A percentile compares a stretch with the other conserved stretches of the same genome.
These are phyloP conservation scores for Argyra leucocephala DNA, from an alignment of 2,888 invertebrate species.

Conservation along the genomic window DNA sequence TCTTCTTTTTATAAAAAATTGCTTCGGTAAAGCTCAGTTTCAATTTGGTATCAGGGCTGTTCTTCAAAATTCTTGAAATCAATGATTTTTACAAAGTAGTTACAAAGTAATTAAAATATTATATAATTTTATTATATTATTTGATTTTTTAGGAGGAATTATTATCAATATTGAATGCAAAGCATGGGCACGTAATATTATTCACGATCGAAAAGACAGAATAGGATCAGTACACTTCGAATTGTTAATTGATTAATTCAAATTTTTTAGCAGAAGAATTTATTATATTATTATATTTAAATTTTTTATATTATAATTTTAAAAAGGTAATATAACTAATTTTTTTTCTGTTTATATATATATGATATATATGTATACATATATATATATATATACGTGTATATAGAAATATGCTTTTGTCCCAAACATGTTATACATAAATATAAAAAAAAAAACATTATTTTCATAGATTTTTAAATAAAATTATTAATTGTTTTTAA, in stretches of 20 bases:
- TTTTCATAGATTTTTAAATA: no score
- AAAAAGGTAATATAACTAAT: background rate
- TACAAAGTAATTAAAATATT: background rate
- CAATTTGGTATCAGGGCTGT: no score
- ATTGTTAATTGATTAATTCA: constrained; percentile 50
- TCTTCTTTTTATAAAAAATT: no score
- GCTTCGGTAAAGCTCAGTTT: no score
- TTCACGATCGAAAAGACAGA: constrained; percentile 57
- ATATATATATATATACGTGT: no score
- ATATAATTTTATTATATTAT: constrained; percentile 20
- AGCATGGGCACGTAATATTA: constrained; percentile 60
- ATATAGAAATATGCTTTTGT: background rate
- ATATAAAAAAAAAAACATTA: no score
- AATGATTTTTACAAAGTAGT: background rate
- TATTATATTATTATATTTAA: no score
- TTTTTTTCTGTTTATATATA: background rate
- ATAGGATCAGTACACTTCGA: constrained; percentile 66
- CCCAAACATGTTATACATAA: no score
- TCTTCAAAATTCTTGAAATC: no score
- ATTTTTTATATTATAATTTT: constrained; percentile 1
- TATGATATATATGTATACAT: no score
- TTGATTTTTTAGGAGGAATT: constrained; percentile 48
- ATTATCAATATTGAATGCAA: constrained; percentile 60
- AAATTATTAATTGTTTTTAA: no score
- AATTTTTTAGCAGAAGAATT: constrained; percentile 5